Evolutionary conservation across 2,113 vertebrate genomes (phyloP).

Genomic region (Cryptotis parvus): DNA sequence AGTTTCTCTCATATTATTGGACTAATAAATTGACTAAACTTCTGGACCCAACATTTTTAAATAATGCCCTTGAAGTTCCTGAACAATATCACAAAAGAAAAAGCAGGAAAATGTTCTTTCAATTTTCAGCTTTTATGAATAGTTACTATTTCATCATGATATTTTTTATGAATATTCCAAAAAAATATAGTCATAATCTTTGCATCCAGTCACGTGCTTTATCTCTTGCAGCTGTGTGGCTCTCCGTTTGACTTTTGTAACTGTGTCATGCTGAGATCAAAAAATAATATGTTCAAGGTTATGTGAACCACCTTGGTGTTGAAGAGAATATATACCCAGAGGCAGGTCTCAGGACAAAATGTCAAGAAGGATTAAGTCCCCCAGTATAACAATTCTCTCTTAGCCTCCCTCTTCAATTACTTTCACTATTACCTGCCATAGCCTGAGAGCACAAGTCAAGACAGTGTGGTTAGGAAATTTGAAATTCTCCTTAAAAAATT

Average conservation of each 20-base stretch:
- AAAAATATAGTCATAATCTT: background rate
- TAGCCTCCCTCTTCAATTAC: background rate
- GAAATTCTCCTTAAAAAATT: conserved; percentile 41
- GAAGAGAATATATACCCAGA: conserved; percentile 27
- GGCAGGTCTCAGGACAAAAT: conserved; percentile 40
- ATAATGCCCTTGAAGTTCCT: background rate
- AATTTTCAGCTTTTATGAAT: conserved; percentile 7
- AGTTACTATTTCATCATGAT: background rate
- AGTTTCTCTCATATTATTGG: background rate
- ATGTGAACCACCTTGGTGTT: conserved; percentile 24
- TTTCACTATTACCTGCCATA: conserved; percentile 26
- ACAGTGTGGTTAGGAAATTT: conserved; percentile 34
- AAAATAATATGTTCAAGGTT: conserved; percentile 54
- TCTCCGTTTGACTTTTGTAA: conserved; percentile 11
- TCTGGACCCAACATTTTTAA: conserved; percentile 9
- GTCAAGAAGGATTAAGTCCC: conserved; percentile 58
- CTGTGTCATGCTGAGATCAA: conserved; percentile 46
- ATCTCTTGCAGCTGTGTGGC: background rate
- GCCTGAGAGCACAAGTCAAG: conserved; percentile 26
- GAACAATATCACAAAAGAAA: background rate
- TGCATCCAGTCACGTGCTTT: background rate
- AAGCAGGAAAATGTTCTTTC: conserved; percentile 3
- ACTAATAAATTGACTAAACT: background rate
- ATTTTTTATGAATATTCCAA: background rate
- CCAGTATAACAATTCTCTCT: conserved; percentile 32